Evolutionary conservation across 2,888 invertebrate species (phyloP), one percentile per base, ranked within the genome.

Genomic region (Drosophila macrospina): DNA sequence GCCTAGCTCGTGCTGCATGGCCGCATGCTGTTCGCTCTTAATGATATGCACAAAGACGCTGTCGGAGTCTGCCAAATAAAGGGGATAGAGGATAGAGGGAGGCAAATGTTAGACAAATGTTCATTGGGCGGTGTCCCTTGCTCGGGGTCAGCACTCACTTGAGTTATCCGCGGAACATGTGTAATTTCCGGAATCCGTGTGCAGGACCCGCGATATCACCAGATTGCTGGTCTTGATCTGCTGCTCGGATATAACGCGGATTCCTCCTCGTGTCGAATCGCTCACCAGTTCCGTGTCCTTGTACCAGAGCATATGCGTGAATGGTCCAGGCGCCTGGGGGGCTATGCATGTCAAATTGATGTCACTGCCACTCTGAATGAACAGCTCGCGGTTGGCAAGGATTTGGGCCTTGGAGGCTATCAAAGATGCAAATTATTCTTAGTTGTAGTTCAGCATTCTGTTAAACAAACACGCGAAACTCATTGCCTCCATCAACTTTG

Each of bases 311-410:
- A 97, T 96, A 81, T 96, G 96, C 68, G 94, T 94, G 67, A 95
- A 95, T 24, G 94, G 93, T 42, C 93, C 93, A 42, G 94, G 94
- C 76, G 95, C 94, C 93, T 97, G 95, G 87, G 96, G 94, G 71
- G 96, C 96, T 90, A 96, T 94, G 93, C 97, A 97, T 89, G 97
- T 97, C 92, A 97, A 94, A 94, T 97, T 97, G 93, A 97, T 97
- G 94, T 97, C 97, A 90, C 96, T 97, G 84, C 97, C 97, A 90
- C 96, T 96, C 91, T 96, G 95, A 92, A 97, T 96, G 93, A 96
- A 96, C 91, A 97, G 93, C 93, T 97, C 97, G 32, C 96, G 94
- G 89, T 96, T 97, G 44, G 97, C 96, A 91, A 96, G 93, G 91
- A 97, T 97, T 93, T 96, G 96, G 80, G 97, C 97, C 92, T 96